Percentiles rank a stretch among this genome's conserved stretches.
Evolutionary conservation across 2,113 vertebrate species (phyloP).

Genomic region (Oxyruncus cristatus): DNA sequence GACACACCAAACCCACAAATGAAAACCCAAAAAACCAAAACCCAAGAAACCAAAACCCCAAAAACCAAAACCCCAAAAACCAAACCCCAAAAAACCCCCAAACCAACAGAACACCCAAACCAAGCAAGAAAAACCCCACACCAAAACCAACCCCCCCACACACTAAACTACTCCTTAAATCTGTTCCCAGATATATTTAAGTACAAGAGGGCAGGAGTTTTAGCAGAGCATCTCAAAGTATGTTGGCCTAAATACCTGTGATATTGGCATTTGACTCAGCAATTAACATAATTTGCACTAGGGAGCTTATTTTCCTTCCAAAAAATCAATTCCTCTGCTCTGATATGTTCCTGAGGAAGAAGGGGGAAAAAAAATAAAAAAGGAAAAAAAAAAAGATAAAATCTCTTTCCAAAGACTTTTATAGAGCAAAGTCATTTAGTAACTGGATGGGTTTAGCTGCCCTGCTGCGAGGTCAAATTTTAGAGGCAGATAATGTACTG

Average conservation of each 20-base stretch:
- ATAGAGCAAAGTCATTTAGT: not conserved
- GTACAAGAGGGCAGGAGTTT: not conserved
- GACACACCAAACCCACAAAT: too few relatives aligned
- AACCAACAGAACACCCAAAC: too few relatives aligned
- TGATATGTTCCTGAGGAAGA: not conserved
- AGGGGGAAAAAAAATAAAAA: not conserved
- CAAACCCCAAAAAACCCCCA: too few relatives aligned
- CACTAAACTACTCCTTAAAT: not conserved
- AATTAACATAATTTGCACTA: slow-evolving; percentile 9
- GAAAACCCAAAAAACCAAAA: too few relatives aligned
- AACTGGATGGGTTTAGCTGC: not conserved
- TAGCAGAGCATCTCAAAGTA: not conserved
- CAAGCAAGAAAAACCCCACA: too few relatives aligned
- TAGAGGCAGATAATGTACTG: not conserved
- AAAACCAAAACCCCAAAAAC: too few relatives aligned
- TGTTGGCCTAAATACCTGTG: not conserved
- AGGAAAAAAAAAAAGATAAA: not conserved
- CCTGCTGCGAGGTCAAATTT: not conserved
- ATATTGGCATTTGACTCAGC: not conserved
- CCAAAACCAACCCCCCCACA: too few relatives aligned
- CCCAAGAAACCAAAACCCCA: too few relatives aligned
- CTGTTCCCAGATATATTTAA: not conserved
- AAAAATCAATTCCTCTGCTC: not conserved
- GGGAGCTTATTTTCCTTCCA: not conserved
- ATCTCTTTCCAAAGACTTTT: not conserved